Conservation (phyloP, 2,888 invertebrate species). For the Nephrotoma guestfalica region DNA sequence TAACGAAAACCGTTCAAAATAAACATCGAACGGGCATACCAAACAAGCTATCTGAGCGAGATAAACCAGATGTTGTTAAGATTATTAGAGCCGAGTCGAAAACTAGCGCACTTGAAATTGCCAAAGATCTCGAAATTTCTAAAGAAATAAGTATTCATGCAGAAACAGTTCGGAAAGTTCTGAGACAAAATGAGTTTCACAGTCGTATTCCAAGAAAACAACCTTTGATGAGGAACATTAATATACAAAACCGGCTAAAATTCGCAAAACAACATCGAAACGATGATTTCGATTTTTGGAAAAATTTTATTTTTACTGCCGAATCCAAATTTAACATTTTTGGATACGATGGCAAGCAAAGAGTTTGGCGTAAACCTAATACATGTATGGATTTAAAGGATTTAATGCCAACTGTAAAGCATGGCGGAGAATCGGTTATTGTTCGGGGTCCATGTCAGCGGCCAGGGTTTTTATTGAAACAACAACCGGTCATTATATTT, state of each 20-base stretch:
- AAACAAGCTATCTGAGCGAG: not conserved
- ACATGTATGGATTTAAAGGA: too few species aligned
- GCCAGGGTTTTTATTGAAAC: too few species aligned
- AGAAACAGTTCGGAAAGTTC: not conserved
- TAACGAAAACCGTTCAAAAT: not conserved
- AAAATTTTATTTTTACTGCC: not conserved
- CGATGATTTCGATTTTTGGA: not conserved
- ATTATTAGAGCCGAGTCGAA: not conserved
- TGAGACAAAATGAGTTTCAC: not conserved
- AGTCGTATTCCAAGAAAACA: not conserved
- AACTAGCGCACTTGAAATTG: not conserved
- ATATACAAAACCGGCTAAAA: not conserved
- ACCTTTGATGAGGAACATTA: not conserved
- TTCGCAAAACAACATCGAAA: not conserved
- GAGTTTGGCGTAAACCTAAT: not conserved
- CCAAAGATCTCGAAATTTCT: not conserved
- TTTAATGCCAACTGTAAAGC: too few species aligned
- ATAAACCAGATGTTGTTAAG: not conserved
- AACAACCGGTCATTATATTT: too few species aligned
- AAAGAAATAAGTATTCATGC: not conserved
- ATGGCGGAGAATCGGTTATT: too few species aligned
- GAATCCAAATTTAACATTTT: not conserved
- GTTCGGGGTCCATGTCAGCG: too few species aligned
- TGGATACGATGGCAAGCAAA: not conserved
- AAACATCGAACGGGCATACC: not conserved